A percentile compares a stretch with the other conserved stretches of the same genome.
phyloP scores from a whole-genome alignment of 2,113 vertebrate species.

The Phoenicopterus ruber region DNA sequence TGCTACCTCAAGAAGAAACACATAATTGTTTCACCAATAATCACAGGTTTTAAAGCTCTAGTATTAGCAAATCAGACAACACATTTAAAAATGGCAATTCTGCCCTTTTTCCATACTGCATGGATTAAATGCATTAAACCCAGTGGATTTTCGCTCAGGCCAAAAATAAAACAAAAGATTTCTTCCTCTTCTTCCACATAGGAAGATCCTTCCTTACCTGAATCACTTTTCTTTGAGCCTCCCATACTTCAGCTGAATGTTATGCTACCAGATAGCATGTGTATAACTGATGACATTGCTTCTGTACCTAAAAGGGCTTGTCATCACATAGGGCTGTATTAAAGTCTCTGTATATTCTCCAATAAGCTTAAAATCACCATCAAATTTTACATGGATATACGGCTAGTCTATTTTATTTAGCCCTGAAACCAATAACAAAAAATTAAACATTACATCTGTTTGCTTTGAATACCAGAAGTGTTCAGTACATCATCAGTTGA shows the following conservation, averaged over 20 bases:
- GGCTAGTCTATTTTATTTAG: not conserved
- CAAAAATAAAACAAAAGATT: not conserved
- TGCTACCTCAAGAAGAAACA: not conserved
- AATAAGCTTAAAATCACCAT: not conserved
- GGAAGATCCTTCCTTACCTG: not conserved
- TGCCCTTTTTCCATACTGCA: not conserved
- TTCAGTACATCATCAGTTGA: not conserved
- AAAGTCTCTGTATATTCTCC: not conserved
- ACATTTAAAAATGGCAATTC: not conserved
- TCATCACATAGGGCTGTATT: not conserved
- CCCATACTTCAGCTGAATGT: not conserved
- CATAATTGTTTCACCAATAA: not conserved
- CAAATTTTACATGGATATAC: not conserved
- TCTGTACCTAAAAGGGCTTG: not conserved
- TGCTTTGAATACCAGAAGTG: not conserved
- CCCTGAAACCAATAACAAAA: not conserved
- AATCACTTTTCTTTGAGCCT: not conserved
- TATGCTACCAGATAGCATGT: not conserved
- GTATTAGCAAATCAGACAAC: not conserved
- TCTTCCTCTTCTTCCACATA: not conserved
- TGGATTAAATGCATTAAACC: not conserved
- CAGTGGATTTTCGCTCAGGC: not conserved
- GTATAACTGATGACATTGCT: not conserved
- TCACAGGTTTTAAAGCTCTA: not conserved
- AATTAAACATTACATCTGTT: not conserved